phyloP scores from a whole-genome alignment of 2,797 vertebrate species.

The Graptemys geographica region DNA sequence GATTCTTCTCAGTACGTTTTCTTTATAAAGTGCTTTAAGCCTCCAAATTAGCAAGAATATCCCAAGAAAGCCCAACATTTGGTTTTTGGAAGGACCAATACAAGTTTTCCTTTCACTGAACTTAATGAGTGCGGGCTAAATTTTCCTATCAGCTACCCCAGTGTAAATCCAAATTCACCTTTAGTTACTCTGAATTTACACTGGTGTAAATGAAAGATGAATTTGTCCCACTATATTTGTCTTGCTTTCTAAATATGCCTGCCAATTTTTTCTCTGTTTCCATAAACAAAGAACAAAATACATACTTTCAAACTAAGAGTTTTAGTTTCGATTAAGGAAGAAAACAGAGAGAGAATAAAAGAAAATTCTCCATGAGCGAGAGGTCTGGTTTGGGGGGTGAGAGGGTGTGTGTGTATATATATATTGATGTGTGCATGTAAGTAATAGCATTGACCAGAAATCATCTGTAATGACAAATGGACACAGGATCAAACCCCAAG shows the following conservation, averaged over 20 bases:
- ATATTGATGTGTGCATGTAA: background rate
- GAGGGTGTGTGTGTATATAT: background rate
- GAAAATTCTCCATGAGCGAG: background rate
- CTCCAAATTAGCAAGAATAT: background rate
- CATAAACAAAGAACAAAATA: rapidly evolving
- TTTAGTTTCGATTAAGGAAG: background rate
- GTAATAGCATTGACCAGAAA: background rate
- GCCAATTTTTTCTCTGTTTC: background rate
- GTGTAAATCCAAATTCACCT: background rate
- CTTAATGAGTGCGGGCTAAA: background rate
- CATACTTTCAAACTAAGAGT: background rate
- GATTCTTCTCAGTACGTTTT: background rate
- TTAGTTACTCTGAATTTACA: background rate
- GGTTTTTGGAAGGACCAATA: background rate
- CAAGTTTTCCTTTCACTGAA: background rate
- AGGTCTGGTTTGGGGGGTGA: background rate
- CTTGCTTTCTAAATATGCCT: rapidly evolving
- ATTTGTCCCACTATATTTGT: background rate
- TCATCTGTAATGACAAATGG: rapidly evolving
- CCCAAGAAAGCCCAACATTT: background rate
- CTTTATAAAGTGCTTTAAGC: background rate
- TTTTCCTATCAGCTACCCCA: background rate
- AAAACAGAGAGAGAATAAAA: background rate
- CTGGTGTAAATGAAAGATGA: background rate
- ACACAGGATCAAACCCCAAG: rapidly evolving